These are phyloP conservation scores for Pseudomyrmex pallidus DNA, from an alignment of 1,140 invertebrate genomes.

Conservation along the genomic window DNA sequence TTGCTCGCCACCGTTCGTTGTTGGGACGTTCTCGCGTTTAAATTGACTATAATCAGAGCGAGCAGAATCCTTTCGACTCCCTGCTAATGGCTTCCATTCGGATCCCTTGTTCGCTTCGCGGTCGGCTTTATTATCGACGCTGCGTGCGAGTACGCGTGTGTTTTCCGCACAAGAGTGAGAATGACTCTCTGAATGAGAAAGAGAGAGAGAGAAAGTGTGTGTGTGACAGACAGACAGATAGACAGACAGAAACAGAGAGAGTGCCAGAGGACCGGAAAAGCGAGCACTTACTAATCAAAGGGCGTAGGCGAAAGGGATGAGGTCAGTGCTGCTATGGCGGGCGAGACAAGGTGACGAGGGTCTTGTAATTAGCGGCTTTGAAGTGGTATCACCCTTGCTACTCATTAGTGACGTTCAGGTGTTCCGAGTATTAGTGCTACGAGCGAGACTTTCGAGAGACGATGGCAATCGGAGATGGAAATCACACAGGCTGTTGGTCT, in stretches of 20 bases:
- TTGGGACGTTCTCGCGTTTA: constrained; percentile 22
- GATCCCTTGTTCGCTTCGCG: constrained; percentile 34
- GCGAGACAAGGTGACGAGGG: constrained; percentile 76
- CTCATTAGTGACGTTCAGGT: constrained; percentile 68
- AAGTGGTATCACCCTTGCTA: constrained; percentile 64
- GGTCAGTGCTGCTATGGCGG: constrained; percentile 49
- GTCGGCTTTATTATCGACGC: constrained; percentile 69
- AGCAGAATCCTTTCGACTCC: constrained; percentile 44
- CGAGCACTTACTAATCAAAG: constrained; percentile 71
- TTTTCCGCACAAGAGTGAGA: constrained; percentile 1
- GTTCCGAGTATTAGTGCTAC: constrained; percentile 42
- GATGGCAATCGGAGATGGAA: constrained; percentile 38
- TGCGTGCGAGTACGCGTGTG: constrained; percentile 13
- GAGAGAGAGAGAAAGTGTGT: not conserved
- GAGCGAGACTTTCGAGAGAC: constrained; percentile 35
- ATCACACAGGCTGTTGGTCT: constrained; percentile 18
- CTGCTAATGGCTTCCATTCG: constrained; percentile 56
- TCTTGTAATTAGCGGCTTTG: constrained; percentile 73
- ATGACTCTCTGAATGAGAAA: not conserved
- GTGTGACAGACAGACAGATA: too few relatives aligned
- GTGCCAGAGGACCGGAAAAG: constrained; percentile 56
- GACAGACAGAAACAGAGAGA: not conserved
- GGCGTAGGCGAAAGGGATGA: constrained; percentile 47
- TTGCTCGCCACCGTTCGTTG: not conserved
- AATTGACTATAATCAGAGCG: constrained; percentile 39